Evolutionary conservation across 1,140 invertebrate genomes (phyloP), one percentile per base, ranked within the genome.

Genomic region (Linepithema humile): DNA sequence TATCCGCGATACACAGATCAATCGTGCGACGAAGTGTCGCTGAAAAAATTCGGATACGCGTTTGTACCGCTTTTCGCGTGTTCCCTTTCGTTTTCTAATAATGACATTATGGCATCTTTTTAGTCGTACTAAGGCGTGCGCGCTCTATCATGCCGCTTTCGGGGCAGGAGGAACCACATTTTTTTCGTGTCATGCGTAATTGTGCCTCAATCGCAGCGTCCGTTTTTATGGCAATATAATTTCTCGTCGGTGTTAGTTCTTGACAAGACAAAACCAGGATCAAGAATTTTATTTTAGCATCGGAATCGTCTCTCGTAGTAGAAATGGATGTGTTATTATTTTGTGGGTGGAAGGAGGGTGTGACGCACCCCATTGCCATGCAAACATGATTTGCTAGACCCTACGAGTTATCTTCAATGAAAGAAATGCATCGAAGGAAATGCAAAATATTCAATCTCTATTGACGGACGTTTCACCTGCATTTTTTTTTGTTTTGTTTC

Each of bases 321-420:
- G 32, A 80, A 57, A 20, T 32, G 48, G 10, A 65, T 80, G 48
- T 40, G 48, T 82, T 67, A 65, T 82, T 67, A 65, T 82, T 29
- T 59, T 43, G 17, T 12, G 10, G 59, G 83, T 80, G 74, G 74
- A 78, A 84, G 83, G 74, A 85, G 78, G 78, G 60, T 57, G 20
- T 70, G 59, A 65, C 29, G 26, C 40, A 1, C 3, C 12, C 32
- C 40, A 64, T 32, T 55, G 29, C 23, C 23, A 40, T 48, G 40
- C 40, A 48, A 70, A 64, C 20, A 67, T 32, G 23, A 69, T 55
- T 55, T 26, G 9, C 6, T 69, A 26, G 15, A 70, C 12, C 10
- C 1, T 3, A 23, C 20, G 43, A 55, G 17, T 26, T 80, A 45
- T 53, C 20, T 64, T n/a, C n/a, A n/a, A n/a, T n/a, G n/a, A n/a